Conservation (phyloP, 2,113 vertebrate genomes). For the Bubo blakistoni region DNA sequence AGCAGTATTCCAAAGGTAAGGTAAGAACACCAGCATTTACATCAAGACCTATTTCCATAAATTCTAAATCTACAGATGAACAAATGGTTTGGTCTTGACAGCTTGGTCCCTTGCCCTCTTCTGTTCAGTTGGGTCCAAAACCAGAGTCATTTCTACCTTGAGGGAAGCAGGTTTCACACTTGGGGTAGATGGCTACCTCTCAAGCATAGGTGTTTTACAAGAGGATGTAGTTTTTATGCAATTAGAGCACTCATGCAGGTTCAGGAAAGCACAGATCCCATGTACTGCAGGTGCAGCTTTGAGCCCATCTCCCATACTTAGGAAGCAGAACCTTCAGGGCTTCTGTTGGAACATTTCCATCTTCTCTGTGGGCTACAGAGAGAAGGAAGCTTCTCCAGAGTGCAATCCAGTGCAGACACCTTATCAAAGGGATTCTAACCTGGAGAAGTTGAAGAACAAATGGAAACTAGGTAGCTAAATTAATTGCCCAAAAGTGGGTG, state of each 20-base stretch:
- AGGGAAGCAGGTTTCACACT: background rate
- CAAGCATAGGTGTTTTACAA: background rate
- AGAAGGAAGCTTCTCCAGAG: background rate
- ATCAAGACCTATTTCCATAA: background rate
- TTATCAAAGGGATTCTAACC: background rate
- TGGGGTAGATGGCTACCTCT: background rate
- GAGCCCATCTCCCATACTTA: background rate
- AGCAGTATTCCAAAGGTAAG: background rate
- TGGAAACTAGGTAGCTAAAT: background rate
- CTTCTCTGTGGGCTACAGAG: background rate
- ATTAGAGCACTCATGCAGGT: background rate
- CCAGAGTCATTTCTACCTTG: background rate
- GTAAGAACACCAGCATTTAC: background rate
- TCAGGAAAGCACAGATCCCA: background rate
- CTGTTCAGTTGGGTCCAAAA: background rate
- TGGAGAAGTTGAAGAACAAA: background rate
- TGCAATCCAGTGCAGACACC: background rate
- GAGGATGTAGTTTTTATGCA: background rate
- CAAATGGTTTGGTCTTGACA: background rate
- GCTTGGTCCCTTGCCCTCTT: background rate
- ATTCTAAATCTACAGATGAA: background rate
- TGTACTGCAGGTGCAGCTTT: background rate
- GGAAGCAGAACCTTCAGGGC: background rate
- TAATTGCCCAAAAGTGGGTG: background rate
- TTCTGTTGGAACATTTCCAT: background rate